These are phyloP conservation scores for Melanotaenia nigrans DNA, from an alignment of 2,797 vertebrate species.

Conservation along the genomic window DNA sequence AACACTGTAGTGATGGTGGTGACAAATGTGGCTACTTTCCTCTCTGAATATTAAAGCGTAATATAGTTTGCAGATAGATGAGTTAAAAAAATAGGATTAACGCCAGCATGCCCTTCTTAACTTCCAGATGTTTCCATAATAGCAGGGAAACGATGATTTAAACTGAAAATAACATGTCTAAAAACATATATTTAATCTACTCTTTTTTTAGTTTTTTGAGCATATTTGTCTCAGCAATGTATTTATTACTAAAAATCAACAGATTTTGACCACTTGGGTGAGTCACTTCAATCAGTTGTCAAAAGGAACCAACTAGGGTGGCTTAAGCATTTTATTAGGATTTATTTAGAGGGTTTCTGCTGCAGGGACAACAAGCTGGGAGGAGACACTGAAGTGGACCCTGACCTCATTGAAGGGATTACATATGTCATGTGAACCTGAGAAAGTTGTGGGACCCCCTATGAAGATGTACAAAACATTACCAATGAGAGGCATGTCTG, in stretches of 20 bases:
- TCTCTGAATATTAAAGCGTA: slow-evolving; percentile 49
- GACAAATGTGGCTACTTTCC: slow-evolving; percentile 70
- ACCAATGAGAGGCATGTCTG: too few relatives aligned
- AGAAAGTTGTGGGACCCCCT: neutral
- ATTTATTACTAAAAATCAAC: neutral
- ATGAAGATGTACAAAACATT: neutral
- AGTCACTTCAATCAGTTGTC: neutral
- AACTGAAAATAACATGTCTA: slow-evolving; percentile 17
- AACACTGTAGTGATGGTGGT: slow-evolving; percentile 60
- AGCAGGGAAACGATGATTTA: neutral
- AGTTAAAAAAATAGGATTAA: slow-evolving; percentile 57
- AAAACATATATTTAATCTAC: neutral
- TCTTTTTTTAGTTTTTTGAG: neutral
- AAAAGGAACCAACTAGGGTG: neutral
- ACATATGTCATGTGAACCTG: too few relatives aligned
- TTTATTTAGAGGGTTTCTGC: neutral
- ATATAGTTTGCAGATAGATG: slow-evolving; percentile 66
- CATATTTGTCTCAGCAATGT: neutral
- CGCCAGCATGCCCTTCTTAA: slow-evolving; percentile 52
- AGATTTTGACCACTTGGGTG: neutral
- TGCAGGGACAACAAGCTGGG: neutral
- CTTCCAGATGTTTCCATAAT: slow-evolving; percentile 27
- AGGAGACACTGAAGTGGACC: neutral
- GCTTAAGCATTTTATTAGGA: neutral
- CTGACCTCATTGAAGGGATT: neutral